Conservation (phyloP, 30 jellyfish, hydroid and myxozoan genomes). For the Pelagia noctiluca region DNA sequence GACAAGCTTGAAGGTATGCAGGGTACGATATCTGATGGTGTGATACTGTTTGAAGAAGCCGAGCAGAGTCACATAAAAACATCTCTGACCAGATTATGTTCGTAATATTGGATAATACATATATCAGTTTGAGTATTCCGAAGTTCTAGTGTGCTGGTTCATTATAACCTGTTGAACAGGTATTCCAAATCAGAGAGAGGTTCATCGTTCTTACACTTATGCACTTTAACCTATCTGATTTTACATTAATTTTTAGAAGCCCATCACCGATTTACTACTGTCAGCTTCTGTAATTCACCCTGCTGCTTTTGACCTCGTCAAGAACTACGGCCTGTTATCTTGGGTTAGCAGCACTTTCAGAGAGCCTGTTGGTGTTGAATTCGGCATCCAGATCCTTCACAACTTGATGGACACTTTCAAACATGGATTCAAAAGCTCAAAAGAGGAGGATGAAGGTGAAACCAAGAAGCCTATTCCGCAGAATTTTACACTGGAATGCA, state of each 20-base stretch:
- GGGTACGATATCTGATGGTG: too few species aligned
- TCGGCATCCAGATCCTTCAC: conserved; percentile 15
- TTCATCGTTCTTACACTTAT: too few species aligned
- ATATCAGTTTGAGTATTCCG: too few species aligned
- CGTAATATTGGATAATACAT: too few species aligned
- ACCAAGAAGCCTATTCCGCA: conserved; percentile 44
- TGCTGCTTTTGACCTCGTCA: conserved; percentile 92
- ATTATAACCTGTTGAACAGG: too few species aligned
- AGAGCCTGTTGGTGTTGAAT: neutral
- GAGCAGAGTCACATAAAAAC: too few species aligned
- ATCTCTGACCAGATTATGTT: too few species aligned
- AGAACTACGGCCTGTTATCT: conserved; percentile 74
- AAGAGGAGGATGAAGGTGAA: conserved; percentile 29
- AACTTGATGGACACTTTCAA: conserved; percentile 30
- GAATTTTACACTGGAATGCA: conserved; percentile 52
- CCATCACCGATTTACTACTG: conserved; percentile 46
- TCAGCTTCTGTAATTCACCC: conserved; percentile 75
- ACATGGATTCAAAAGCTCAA: conserved; percentile 19
- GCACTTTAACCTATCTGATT: too few species aligned
- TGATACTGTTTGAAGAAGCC: too few species aligned
- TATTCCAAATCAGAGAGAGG: too few species aligned
- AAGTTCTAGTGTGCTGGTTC: too few species aligned
- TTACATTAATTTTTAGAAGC: conserved; percentile 54
- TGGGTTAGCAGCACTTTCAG: conserved; percentile 65
- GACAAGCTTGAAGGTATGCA: too few species aligned